Base-by-base conservation (phyloP, 2,888 invertebrate species). In the Diarsia dahlii region DNA sequence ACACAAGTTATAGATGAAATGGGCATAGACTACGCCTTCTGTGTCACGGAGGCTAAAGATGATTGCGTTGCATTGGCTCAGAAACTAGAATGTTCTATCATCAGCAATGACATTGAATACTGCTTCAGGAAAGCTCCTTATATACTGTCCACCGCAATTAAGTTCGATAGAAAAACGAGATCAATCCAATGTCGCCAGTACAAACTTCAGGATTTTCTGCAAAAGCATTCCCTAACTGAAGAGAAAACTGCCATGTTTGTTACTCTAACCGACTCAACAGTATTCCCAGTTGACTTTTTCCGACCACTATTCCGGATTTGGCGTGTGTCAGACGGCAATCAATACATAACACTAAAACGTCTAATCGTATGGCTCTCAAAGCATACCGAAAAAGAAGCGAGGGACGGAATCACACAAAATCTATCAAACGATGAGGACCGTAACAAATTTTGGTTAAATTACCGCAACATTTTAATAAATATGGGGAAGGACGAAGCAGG, bases 41-140 rank as follows among this genome's bases (percentile, higher is more conserved):
- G 91, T 62, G 74, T 90, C 46, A 86, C 72, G 18, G 89, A 92
- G 68, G 50, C 79, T 5, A 91, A 91, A 71, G 83, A 86, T 20
- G 90, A 92, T 4, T 90, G 92, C 15, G 89, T 89, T 5, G 90
- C 89, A 0, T 76, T 93, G 15, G 93, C 93, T 5, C 77, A 85
- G 34, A 88, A 83, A 64, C 79, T 91, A 5, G 75, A 87, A 2
- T 93, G 93, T 70, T 89, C 93, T 0, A 70, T 93, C 0, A 81
- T 93, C 8, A 90, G 90, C 72, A 74, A 70, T 50, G 92, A 93
- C 46, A 86, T 90, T 8, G 89, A 92, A 64, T 92, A 82, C 64
- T 89, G 86, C 58, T 91, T 93, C 54, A 86, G 88, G 6, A 85
- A 81, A n/a, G 83, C 87, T 5, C 75, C 83, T 0, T 93, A 92